phyloP scores from a whole-genome alignment of 1,140 invertebrate genomes.

The Marisa cornuarietis region DNA sequence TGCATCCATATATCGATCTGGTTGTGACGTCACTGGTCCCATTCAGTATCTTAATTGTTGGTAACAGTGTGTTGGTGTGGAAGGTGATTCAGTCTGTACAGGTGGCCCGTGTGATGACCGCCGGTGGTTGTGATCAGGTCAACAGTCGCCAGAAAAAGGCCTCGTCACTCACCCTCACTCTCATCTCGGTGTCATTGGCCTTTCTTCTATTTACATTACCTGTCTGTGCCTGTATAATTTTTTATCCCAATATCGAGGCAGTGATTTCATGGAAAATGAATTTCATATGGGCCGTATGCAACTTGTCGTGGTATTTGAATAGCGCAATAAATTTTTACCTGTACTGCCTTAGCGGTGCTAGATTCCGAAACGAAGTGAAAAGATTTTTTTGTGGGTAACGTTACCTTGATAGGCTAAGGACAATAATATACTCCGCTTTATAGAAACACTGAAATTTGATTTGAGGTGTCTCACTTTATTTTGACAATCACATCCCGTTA shows the following conservation, averaged over 20 bases:
- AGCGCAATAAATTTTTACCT: too few species aligned
- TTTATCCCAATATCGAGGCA: neutral
- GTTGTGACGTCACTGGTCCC: neutral
- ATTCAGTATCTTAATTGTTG: neutral
- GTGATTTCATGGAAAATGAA: too few species aligned
- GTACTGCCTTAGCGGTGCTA: too few species aligned
- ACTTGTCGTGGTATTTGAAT: neutral
- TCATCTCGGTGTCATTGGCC: neutral
- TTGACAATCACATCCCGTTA: too few species aligned
- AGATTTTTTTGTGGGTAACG: too few species aligned
- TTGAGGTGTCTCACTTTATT: too few species aligned
- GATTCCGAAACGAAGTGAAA: too few species aligned
- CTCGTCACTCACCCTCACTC: neutral
- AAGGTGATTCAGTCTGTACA: neutral
- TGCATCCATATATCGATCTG: neutral
- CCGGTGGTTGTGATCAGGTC: neutral
- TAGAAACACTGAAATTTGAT: too few species aligned
- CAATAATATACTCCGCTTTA: too few species aligned
- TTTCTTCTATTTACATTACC: neutral
- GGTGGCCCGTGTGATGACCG: neutral
- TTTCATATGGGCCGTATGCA: slow-evolving; percentile 1
- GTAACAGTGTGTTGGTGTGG: neutral
- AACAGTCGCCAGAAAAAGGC: neutral
- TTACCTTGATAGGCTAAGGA: too few species aligned
- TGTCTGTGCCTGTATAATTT: neutral